Evolutionary conservation across 2,113 vertebrate genomes (phyloP).

Genomic region (Marmota flaviventris): DNA sequence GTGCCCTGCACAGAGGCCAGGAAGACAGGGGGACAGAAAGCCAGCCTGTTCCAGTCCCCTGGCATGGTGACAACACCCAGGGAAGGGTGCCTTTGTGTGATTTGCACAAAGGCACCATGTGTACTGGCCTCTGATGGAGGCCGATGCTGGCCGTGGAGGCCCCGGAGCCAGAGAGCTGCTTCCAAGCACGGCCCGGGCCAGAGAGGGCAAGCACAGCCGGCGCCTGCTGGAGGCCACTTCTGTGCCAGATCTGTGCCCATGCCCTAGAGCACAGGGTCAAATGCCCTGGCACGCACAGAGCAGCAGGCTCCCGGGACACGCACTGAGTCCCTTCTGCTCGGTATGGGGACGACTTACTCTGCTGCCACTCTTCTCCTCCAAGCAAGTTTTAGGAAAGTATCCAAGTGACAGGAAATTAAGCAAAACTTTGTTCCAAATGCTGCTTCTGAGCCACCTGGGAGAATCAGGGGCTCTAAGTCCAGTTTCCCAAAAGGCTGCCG

Average conservation of each 20-base stretch:
- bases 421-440: background rate
- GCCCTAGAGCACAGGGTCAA: background rate
- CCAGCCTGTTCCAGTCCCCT: background rate
- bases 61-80: background rate
- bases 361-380: slow-evolving; percentile 9
- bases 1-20: slow-evolving; percentile 8
- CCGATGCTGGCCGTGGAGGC: background rate
- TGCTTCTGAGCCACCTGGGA: background rate
- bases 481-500: background rate
- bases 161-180: background rate
- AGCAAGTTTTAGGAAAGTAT: slow-evolving; percentile 51
- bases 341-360: background rate
- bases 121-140: background rate
- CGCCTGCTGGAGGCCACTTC: background rate
- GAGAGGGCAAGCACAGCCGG: background rate
- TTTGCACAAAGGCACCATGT: background rate
- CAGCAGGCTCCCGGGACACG: background rate
- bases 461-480: background rate
- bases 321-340: background rate
- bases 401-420: slow-evolving; percentile 30
- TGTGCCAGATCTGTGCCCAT: background rate
- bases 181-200: background rate
- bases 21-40: background rate
- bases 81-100: background rate
- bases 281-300: background rate